Conservation (phyloP, 2,113 vertebrate species). For the Vulpes lagopus region DNA sequence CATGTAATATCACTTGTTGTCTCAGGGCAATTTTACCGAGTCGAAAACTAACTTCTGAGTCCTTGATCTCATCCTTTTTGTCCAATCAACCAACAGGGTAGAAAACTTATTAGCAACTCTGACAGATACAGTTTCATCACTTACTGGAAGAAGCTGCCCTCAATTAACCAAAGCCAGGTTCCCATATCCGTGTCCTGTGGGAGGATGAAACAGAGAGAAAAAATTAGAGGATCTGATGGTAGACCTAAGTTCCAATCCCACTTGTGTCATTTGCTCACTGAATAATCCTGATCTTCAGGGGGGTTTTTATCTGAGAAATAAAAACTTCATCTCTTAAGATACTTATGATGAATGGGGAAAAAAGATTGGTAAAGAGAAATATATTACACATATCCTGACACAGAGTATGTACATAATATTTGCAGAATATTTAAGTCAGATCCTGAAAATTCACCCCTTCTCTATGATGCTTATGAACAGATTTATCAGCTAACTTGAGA, state of each 20-base stretch:
- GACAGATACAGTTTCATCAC: not conserved
- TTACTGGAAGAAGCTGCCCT: not conserved
- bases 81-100: not conserved
- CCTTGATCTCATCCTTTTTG: not conserved
- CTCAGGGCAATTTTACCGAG: not conserved
- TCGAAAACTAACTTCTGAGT: slow-evolving; percentile 20
- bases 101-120: not conserved
- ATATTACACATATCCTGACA: not conserved
- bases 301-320: not conserved
- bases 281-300: not conserved
- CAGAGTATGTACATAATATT: not conserved
- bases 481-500: not conserved
- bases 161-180: not conserved
- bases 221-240: not conserved
- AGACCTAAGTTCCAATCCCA: not conserved
- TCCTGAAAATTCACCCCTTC: slow-evolving; percentile 4
- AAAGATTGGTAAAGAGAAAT: not conserved
- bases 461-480: not conserved
- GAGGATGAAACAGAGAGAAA: not conserved
- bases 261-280: not conserved
- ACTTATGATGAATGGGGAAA: not conserved
- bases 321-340: slow-evolving; percentile 1
- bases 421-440: slow-evolving; percentile 46
- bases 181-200: not conserved
- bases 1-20: not conserved